phyloP scores from a whole-genome alignment of 92 coral and sea anemone species.

The Zoanthus sansibaricus region DNA sequence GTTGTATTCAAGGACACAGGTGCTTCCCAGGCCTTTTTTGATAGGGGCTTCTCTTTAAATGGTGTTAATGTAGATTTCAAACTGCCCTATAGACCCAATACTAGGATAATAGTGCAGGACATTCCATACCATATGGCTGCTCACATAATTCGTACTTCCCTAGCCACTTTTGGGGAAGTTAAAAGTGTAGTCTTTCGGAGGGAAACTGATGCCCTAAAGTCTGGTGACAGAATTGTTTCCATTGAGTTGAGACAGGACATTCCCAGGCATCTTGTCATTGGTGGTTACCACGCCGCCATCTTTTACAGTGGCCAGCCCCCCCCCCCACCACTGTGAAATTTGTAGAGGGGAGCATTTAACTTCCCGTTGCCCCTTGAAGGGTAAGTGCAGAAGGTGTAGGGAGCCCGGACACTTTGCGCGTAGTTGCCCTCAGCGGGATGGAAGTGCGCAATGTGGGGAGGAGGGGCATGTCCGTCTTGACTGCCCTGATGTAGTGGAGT shows the following conservation, averaged over 20 bases:
- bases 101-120: no score
- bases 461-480: not conserved
- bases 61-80: no score
- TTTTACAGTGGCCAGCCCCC: not conserved
- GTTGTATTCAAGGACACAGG: no score
- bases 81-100: not conserved
- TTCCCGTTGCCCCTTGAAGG: no score
- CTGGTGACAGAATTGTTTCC: not conserved
- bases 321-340: not conserved
- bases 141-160: not conserved
- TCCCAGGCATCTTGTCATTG: not conserved
- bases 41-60: no score
- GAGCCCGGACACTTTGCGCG: not conserved
- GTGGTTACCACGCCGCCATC: no score
- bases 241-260: not conserved
- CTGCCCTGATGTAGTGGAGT: not conserved
- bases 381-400: not conserved
- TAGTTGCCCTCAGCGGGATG: not conserved
- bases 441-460: not conserved
- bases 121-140: not conserved
- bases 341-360: not conserved
- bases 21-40: no score
- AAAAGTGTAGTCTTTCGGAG: not conserved
- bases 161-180: not conserved
- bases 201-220: not conserved